Evolutionary conservation across 2,113 vertebrate genomes (phyloP).

Genomic region (Romanogobio albipinnatus): DNA sequence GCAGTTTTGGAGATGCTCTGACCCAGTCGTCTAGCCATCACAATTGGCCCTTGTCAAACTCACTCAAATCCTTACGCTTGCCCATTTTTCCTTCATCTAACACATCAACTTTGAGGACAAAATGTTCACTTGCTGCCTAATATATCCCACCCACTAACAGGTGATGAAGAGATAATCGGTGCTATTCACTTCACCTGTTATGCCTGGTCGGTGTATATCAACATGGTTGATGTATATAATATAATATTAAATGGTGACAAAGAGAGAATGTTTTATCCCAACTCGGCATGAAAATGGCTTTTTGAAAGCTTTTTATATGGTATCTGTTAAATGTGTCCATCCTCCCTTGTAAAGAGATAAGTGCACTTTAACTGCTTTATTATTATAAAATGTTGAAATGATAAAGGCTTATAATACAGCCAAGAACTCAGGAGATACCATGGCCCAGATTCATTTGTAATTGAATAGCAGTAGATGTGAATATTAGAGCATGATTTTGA

Average conservation of each 20-base stretch:
- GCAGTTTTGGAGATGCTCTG: too few species aligned
- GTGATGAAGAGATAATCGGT: too few species aligned
- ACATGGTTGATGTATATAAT: not conserved
- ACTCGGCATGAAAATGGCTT: not conserved
- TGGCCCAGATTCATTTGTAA: slow-evolving; percentile 46
- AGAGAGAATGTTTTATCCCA: not conserved
- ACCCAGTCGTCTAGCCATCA: too few species aligned
- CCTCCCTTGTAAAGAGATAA: not conserved
- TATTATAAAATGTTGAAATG: slow-evolving; percentile 6
- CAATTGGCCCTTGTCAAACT: too few species aligned
- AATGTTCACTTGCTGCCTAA: too few species aligned
- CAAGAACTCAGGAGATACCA: not conserved
- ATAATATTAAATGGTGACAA: not conserved
- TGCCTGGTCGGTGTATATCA: too few species aligned
- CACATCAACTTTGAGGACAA: too few species aligned
- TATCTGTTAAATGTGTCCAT: not conserved
- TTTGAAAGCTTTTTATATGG: not conserved
- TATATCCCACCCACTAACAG: too few species aligned
- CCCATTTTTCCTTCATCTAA: too few species aligned
- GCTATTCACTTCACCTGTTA: too few species aligned
- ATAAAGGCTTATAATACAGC: not conserved
- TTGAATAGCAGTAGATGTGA: slow-evolving; percentile 28
- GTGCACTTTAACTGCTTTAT: slow-evolving; percentile 6
- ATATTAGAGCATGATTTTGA: slow-evolving; percentile 39
- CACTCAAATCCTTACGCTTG: too few species aligned